These are phyloP conservation scores for Cuniculus paca DNA, from an alignment of 2,797 vertebrate genomes.

Conservation along the genomic window DNA sequence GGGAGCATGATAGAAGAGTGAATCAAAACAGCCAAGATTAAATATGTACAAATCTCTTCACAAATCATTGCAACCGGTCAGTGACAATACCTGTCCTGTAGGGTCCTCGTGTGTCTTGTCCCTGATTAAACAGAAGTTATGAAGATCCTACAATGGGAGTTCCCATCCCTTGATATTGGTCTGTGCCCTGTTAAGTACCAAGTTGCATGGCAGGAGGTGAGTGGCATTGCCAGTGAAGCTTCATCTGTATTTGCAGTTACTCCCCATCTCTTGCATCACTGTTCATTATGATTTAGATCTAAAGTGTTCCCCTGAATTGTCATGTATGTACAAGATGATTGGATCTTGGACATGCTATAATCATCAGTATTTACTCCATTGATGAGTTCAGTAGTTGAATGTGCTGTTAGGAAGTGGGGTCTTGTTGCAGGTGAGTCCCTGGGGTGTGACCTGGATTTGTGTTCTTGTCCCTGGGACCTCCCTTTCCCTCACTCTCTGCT, in stretches of 20 bases:
- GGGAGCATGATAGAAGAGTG: background rate
- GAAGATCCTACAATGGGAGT: background rate
- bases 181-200: background rate
- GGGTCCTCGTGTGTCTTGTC: background rate
- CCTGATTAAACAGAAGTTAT: background rate
- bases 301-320: background rate
- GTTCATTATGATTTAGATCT: background rate
- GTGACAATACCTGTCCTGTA: background rate
- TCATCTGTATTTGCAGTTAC: background rate
- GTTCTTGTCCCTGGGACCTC: background rate
- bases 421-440: background rate
- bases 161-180: no score
- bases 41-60: background rate
- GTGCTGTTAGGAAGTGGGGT: background rate
- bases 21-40: background rate
- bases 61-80: background rate
- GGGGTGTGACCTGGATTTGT: background rate
- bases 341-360: background rate
- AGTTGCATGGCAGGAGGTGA: background rate
- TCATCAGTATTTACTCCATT: background rate
- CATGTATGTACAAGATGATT: background rate
- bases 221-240: background rate
- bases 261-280: background rate
- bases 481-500: background rate
- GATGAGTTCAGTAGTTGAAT: background rate